These are phyloP conservation scores for Aphidius gifuensis DNA, from an alignment of 1,140 invertebrate genomes.

Conservation along the genomic window DNA sequence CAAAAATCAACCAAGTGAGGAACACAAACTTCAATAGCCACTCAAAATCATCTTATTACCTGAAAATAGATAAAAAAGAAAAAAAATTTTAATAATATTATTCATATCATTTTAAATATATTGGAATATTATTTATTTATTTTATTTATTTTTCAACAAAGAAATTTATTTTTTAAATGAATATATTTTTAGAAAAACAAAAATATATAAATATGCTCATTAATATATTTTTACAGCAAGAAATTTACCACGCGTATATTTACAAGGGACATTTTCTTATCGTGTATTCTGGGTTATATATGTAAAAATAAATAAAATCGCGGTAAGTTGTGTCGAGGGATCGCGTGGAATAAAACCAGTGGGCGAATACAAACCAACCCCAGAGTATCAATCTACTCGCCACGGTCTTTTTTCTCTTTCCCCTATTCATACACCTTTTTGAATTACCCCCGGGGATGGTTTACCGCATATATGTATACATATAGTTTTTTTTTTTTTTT, in stretches of 20 bases:
- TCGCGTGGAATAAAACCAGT: slow-evolving; percentile 27
- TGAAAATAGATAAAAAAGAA: slow-evolving; percentile 15
- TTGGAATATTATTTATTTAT: too few species aligned
- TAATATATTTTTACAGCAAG: too few species aligned
- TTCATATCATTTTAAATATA: too few species aligned
- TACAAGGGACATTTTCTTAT: slow-evolving; percentile 27
- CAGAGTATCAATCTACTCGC: slow-evolving; percentile 14
- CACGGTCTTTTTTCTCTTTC: neutral
- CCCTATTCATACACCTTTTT: slow-evolving; percentile 3
- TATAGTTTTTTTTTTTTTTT: too few species aligned
- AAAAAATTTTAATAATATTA: neutral
- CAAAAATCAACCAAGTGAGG: too few species aligned
- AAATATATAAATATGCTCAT: too few species aligned
- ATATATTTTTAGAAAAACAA: too few species aligned
- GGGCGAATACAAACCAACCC: slow-evolving; percentile 26
- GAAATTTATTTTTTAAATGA: too few species aligned
- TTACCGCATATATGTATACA: neutral
- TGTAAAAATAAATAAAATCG: slow-evolving; percentile 51
- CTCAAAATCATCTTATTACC: slow-evolving; percentile 28
- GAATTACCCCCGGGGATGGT: slow-evolving; percentile 9
- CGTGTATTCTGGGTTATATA: slow-evolving; percentile 33
- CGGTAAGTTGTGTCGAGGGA: slow-evolving; percentile 46
- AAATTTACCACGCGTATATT: neutral
- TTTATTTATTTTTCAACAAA: too few species aligned
- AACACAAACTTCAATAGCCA: slow-evolving; percentile 25